Base-by-base conservation (phyloP, 2,797 vertebrate genomes). In the Enteromius treurensis region DNA sequence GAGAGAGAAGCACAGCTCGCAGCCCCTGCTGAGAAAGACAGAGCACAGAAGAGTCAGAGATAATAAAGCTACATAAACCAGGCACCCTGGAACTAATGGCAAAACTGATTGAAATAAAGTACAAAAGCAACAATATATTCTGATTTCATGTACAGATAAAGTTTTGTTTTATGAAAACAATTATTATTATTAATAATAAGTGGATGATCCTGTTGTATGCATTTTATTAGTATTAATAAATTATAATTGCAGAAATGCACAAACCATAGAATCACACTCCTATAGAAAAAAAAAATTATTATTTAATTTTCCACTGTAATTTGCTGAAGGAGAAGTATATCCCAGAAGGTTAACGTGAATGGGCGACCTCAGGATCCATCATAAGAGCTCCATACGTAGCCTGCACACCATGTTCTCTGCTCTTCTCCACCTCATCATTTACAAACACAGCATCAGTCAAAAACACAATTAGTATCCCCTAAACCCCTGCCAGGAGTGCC, bases 401-500 rank as follows among this genome's bases (percentile, higher is more conserved):
- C 79, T 47, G 78, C 81, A 84, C 87, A 80, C 78, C 83, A 88
- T 84, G 81, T 58, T 68, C 81, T 76, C 84, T 84, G 81, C 53
- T 62, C 78, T 73, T 40, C 58, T 83, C 74, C 77, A 86, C 51
- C 51, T 86, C 82, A 81, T 42, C 71, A 79, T 47, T 83, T 55
- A 75, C 55, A 77, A 68, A 88, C 93, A 92, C 93, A 92, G 90
- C 90, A 80, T 87, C 91, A 89, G 90, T 95, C 96, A 98, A 98
- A 94, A 95, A 95, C 96, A 96, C 96, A 98, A 98, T 97, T 95
- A 95, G 96, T 94, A 92, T 94, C 92, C 94, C 96, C 96, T 96
- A 96, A 97, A 96, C 96, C 96, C 96, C 96, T 94, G 93, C 95
- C 93, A 95, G 91, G 95, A 90, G 92, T 85, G 91, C 94, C 96